phyloP scores from a whole-genome alignment of 2,113 vertebrate species.

The Corvus cornix region DNA sequence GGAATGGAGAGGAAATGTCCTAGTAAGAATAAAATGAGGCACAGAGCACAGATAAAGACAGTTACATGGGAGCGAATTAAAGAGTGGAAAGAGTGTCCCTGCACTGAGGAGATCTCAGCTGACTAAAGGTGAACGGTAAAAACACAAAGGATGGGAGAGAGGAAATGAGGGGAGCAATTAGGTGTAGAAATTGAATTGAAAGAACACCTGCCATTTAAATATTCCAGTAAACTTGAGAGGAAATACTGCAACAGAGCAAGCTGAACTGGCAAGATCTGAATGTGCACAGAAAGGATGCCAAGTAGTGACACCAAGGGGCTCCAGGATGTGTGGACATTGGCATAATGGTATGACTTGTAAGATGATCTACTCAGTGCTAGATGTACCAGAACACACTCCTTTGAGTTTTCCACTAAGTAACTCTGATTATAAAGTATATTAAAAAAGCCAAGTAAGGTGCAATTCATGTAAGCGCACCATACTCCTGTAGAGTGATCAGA shows the following conservation, averaged over 20 bases:
- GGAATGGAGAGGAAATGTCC: not conserved
- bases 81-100: not conserved
- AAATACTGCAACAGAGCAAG: not conserved
- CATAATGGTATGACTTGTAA: not conserved
- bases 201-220: not conserved
- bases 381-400: not conserved
- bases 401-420: not conserved
- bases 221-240: not conserved
- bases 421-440: not conserved
- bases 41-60: not conserved
- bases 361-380: not conserved
- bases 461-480: accelerated
- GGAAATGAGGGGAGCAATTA: not conserved
- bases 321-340: not conserved
- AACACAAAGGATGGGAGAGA: not conserved
- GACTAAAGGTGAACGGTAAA: not conserved
- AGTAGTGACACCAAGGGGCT: not conserved
- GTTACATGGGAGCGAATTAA: not conserved
- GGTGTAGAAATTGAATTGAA: not conserved
- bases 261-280: not conserved
- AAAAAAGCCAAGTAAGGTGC: not conserved
- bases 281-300: not conserved
- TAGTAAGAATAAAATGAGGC: constrained; percentile 8
- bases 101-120: not conserved
- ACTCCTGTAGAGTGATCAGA: not conserved